Evolutionary conservation across 2,113 vertebrate species (phyloP).

Genomic region (Circaetus cinerascens): DNA sequence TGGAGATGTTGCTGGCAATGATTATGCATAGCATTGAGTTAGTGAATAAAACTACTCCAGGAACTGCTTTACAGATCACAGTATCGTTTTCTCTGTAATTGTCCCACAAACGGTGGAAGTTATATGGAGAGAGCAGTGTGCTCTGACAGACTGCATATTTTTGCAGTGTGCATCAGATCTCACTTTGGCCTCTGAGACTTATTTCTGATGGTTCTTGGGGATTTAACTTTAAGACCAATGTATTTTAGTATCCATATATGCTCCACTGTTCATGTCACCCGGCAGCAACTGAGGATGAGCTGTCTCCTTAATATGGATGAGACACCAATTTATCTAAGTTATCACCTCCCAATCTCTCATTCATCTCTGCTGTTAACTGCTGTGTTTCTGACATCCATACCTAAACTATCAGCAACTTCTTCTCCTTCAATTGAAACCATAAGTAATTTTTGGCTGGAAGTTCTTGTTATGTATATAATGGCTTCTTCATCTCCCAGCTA

Average conservation of each 20-base stretch:
- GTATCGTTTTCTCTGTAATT: slow-evolving; percentile 64
- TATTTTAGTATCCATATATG: slow-evolving; percentile 49
- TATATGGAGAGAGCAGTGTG: slow-evolving; percentile 28
- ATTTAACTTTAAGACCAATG: slow-evolving; percentile 65
- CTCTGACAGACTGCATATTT: slow-evolving; percentile 60
- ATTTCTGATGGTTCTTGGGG: slow-evolving; percentile 54
- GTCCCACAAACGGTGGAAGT: slow-evolving; percentile 56
- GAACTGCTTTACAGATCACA: slow-evolving; percentile 63
- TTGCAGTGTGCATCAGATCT: slow-evolving; percentile 21
- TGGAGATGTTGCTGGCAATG: slow-evolving; percentile 64
- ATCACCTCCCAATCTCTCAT: slow-evolving; percentile 58
- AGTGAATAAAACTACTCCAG: slow-evolving; percentile 66
- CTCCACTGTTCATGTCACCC: slow-evolving; percentile 36
- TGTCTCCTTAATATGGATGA: slow-evolving; percentile 63
- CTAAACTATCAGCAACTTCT: slow-evolving; percentile 47
- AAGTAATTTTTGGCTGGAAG: slow-evolving; percentile 52
- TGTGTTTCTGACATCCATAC: slow-evolving; percentile 48
- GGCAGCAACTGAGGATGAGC: slow-evolving; percentile 42
- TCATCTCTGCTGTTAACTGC: slow-evolving; percentile 49
- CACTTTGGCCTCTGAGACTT: slow-evolving; percentile 40
- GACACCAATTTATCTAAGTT: slow-evolving; percentile 64
- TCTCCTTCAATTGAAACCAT: slow-evolving; percentile 38
- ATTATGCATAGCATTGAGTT: slow-evolving; percentile 58
- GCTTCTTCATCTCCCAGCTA: slow-evolving; percentile 16
- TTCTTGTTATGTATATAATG: slow-evolving; percentile 6